Base-by-base conservation (phyloP, 2,888 invertebrate species). In the Trissolcus japonicus region DNA sequence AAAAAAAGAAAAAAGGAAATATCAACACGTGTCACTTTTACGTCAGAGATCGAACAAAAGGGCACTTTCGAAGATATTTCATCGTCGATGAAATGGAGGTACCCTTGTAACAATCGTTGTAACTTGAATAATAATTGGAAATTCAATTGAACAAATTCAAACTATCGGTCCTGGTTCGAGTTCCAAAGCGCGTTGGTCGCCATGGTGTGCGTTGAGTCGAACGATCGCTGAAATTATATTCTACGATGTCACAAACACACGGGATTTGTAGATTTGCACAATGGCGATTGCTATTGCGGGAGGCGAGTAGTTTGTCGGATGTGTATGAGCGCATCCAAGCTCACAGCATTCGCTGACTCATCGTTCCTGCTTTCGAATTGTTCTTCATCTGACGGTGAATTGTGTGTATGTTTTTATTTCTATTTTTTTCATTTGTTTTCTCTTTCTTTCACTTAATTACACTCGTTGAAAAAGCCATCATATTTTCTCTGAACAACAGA, bases 221-320 rank as follows among this genome's bases (percentile, higher is more conserved):
- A 14, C 51, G 60, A 60, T 65, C 65, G 55, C 50, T 50, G 51
- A 41, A 73, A 65, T 73, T 65, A 11, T 35, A 73, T 66, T 66
- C 61, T 66, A 43, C 56, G 51, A 66, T 61, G 73, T 73, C 66
- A 40, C 72, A 73, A 73, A 35, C 66, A 56, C 73, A 35, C 51
- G 56, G 65, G 65, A 35, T 35, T 35, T 35, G 35, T 35, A 72
- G 51, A 66, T 35, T 19, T 66, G 9, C 35, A 25, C 25, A 35
- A 35, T 35, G 9, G 9, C 35, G 65, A 73, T 73, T 59, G 65
- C 60, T 48, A 43, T 46, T 14, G 19, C 29, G 40, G 48, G 46
- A 53, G 35, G 6, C n/a, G 1, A 59, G 55, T 66, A 66, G 55
- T 73, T 73, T 66, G 63, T 73, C 65, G 66, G 59, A 55, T 61